Conservation (phyloP, 1,140 invertebrate genomes). For the Aplysia californica region DNA sequence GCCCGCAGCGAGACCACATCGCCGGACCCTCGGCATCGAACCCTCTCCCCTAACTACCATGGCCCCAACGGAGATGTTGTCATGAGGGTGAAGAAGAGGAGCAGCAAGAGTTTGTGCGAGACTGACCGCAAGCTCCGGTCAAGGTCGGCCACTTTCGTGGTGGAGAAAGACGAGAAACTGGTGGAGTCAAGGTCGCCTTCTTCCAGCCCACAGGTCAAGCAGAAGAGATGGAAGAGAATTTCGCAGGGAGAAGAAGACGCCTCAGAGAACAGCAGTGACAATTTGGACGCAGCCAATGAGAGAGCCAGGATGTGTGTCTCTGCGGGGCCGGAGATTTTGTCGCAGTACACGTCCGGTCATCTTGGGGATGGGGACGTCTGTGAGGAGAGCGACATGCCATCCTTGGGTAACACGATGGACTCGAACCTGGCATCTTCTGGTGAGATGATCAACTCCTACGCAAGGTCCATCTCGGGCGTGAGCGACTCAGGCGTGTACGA, state of each 20-base stretch:
- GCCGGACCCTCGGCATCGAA: conserved; percentile 16
- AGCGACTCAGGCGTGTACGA: conserved; percentile 25
- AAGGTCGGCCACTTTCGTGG: conserved; percentile 33
- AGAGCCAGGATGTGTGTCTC: conserved; percentile 3
- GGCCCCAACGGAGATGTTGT: not conserved
- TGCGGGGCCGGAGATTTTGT: conserved; percentile 19
- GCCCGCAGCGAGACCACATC: conserved; percentile 31
- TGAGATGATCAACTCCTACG: conserved; percentile 12
- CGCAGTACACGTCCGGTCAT: too few species aligned
- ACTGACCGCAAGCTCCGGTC: conserved; percentile 27
- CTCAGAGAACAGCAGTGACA: too few species aligned
- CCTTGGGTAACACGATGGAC: not conserved
- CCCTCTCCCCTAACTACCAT: not conserved
- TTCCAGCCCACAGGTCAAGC: conserved; percentile 12
- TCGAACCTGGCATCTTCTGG: not conserved
- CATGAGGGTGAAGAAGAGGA: conserved; percentile 11
- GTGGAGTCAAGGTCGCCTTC: conserved; percentile 1
- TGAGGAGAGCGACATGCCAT: not conserved
- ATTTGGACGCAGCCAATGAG: not conserved
- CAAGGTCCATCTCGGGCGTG: conserved; percentile 15
- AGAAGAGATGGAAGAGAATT: conserved; percentile 9
- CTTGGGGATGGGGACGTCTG: not conserved
- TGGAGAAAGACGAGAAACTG: conserved; percentile 17
- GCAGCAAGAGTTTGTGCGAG: conserved; percentile 8
- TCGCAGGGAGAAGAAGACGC: not conserved